Conservation (phyloP, 2,888 invertebrate species). For the Nomada hirtipes region DNA sequence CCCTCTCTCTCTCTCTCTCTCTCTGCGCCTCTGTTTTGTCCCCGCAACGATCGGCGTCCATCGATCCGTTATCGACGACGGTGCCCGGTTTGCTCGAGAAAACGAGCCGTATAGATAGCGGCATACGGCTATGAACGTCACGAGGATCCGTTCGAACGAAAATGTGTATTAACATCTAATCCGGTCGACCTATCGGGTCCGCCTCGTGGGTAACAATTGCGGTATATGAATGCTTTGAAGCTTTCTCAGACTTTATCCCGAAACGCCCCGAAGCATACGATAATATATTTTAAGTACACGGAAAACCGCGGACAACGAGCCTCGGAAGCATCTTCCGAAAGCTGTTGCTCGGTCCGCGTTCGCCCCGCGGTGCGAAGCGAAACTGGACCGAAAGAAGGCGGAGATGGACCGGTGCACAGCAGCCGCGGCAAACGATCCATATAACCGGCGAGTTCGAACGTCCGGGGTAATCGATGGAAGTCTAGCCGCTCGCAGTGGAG, state of each 20-base stretch:
- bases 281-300: too few species aligned
- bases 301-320: too few species aligned
- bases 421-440: slow-evolving; percentile 22
- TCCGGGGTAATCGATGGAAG: slow-evolving; percentile 46
- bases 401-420: slow-evolving; percentile 22
- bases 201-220: too few species aligned
- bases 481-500: slow-evolving; percentile 15
- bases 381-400: neutral
- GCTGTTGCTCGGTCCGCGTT: too few species aligned
- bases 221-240: too few species aligned
- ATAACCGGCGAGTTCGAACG: slow-evolving; percentile 41
- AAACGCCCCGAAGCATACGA: too few species aligned
- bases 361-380: neutral
- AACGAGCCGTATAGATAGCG: slow-evolving; percentile 1
- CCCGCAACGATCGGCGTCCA: slow-evolving; percentile 67
- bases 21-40: slow-evolving; percentile 18
- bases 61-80: slow-evolving; percentile 67
- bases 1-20: slow-evolving; percentile 8
- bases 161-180: too few species aligned
- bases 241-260: neutral
- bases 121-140: too few species aligned
- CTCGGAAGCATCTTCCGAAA: too few species aligned
- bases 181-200: too few species aligned
- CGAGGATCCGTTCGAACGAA: too few species aligned
- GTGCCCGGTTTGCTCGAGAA: slow-evolving; percentile 49